A percentile compares a stretch with the other conserved stretches of the same genome.
Conservation (phyloP, 2,797 vertebrate genomes). For the Enoplosus armatus region DNA sequence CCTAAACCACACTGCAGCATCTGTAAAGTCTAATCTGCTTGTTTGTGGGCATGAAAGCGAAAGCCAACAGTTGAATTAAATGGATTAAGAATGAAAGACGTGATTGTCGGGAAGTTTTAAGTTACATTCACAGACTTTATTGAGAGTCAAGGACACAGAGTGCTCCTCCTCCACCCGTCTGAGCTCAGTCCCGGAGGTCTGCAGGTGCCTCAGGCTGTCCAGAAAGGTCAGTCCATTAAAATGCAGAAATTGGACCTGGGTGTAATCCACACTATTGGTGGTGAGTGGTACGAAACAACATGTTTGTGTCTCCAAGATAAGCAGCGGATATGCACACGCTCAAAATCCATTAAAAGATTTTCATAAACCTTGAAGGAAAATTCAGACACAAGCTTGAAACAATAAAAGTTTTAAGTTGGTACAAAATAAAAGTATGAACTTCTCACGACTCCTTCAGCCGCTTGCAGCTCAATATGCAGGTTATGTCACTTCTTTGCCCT, state of each 20-base stretch:
- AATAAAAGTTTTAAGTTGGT: neutral
- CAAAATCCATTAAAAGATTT: conserved; percentile 14
- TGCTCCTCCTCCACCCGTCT: conserved; percentile 4
- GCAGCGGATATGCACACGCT: no score
- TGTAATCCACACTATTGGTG: conserved; percentile 31
- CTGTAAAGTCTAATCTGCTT: neutral
- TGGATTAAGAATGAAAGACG: neutral
- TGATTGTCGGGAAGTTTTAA: conserved; percentile 16
- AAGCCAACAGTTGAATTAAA: neutral
- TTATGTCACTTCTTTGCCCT: neutral
- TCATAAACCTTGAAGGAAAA: neutral
- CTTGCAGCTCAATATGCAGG: neutral
- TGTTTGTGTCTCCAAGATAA: conserved; percentile 46
- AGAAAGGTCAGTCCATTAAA: conserved; percentile 60
- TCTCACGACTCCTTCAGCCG: no score
- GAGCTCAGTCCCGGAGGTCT: conserved; percentile 25
- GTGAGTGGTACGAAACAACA: conserved; percentile 3
- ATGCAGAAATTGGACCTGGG: conserved; percentile 21
- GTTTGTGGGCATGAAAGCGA: neutral
- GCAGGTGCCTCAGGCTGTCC: conserved; percentile 56
- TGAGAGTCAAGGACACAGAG: conserved; percentile 42
- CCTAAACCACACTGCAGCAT: neutral
- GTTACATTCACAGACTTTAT: neutral
- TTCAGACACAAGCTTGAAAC: neutral
- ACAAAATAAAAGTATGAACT: neutral